Conservation (phyloP, 1,140 invertebrate species). For the Zaprionus taronus region DNA sequence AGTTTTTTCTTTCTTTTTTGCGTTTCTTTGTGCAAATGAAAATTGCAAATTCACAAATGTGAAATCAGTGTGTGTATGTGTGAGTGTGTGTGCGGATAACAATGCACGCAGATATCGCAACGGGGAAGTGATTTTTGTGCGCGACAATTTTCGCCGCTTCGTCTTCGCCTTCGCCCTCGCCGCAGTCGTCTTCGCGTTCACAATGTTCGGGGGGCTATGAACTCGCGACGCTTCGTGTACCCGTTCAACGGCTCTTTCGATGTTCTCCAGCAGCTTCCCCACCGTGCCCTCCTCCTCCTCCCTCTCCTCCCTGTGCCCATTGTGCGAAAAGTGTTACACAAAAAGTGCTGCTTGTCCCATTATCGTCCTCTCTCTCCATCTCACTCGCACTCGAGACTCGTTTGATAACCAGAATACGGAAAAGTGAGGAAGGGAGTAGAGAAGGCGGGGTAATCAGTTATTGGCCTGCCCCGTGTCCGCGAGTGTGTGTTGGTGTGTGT, state of each 20-base stretch:
- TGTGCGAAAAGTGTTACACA: slow-evolving; percentile 33
- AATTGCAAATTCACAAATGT: background rate
- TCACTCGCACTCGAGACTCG: slow-evolving; percentile 9
- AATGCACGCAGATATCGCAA: slow-evolving; percentile 37
- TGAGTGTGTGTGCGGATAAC: slow-evolving; percentile 1
- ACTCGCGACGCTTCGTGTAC: slow-evolving; percentile 37
- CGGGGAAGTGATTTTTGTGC: slow-evolving; percentile 47
- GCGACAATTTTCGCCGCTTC: slow-evolving; percentile 24
- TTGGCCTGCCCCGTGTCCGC: slow-evolving; percentile 45
- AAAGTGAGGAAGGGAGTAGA: background rate
- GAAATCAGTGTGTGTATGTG: background rate
- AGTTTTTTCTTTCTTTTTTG: slow-evolving; percentile 4
- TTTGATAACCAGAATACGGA: slow-evolving; percentile 50
- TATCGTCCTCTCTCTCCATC: slow-evolving; percentile 36
- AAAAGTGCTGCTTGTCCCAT: slow-evolving; percentile 30
- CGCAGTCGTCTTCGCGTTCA: background rate
- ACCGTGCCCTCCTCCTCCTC: background rate
- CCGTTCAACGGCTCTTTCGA: slow-evolving; percentile 54
- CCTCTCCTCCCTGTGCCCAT: background rate
- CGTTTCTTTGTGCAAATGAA: background rate
- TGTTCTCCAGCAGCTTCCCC: slow-evolving; percentile 9
- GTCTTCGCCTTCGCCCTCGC: slow-evolving; percentile 7
- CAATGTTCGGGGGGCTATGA: slow-evolving; percentile 54
- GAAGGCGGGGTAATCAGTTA: slow-evolving; percentile 57
- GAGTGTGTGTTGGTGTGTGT: background rate